A percentile compares a stretch with the other conserved stretches of the same genome.
Evolutionary conservation across 2,113 vertebrate species (phyloP).

Genomic region (Merops nubicus): DNA sequence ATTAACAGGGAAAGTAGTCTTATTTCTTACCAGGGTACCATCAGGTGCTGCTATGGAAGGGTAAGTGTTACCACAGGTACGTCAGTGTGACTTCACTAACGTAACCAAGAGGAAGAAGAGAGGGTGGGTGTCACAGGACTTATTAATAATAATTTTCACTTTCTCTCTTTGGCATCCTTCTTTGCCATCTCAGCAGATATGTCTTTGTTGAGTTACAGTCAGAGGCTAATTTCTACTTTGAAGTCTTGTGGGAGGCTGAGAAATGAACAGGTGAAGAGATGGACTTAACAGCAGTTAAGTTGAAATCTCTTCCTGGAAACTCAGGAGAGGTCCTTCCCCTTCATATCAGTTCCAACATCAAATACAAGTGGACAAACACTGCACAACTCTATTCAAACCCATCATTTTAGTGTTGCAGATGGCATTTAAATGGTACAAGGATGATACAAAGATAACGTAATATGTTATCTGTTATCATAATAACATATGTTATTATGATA

Average conservation of each 20-base stretch:
- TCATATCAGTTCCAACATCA: background rate
- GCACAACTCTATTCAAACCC: background rate
- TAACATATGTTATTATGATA: too few relatives aligned
- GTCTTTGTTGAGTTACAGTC: background rate
- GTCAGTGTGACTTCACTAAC: background rate
- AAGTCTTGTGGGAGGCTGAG: background rate
- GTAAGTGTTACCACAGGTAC: background rate
- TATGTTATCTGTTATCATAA: too few relatives aligned
- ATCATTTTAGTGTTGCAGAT: background rate
- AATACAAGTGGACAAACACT: background rate
- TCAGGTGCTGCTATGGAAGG: background rate
- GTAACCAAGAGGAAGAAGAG: background rate
- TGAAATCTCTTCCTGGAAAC: background rate
- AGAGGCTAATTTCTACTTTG: background rate
- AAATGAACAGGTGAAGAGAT: background rate
- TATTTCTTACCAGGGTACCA: background rate
- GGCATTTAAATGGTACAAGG: background rate
- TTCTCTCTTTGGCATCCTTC: background rate
- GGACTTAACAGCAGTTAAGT: background rate
- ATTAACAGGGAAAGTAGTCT: background rate
- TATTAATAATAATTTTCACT: background rate
- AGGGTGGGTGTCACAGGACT: background rate
- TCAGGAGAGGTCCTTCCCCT: background rate
- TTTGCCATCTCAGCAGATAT: background rate
- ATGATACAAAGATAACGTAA: background rate